phyloP scores from a whole-genome alignment of 2,888 invertebrate species.

The Pherbina coryleti region DNA sequence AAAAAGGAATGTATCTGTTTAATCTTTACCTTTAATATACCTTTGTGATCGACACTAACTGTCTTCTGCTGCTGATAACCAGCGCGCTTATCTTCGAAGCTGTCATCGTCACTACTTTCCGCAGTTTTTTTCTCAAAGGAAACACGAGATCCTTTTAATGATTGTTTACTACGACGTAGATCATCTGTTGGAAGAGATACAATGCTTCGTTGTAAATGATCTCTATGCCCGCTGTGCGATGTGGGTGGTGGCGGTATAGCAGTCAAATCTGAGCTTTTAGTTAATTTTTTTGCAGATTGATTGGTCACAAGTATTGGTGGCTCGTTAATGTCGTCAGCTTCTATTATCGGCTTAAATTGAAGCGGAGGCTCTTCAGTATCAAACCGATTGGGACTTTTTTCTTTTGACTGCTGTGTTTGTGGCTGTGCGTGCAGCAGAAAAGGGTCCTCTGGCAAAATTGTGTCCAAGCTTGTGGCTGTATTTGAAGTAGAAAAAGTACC shows the following conservation, averaged over 20 bases:
- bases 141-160: constrained; percentile 68
- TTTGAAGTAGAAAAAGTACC: constrained; percentile 74
- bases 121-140: constrained; percentile 63
- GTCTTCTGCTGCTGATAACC: constrained; percentile 69
- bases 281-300: constrained; percentile 48
- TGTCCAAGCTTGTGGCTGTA: constrained; percentile 74
- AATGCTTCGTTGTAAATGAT: constrained; percentile 63
- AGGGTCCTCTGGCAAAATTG: constrained; percentile 68
- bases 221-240: constrained; percentile 60
- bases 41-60: constrained; percentile 69
- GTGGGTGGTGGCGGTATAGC: constrained; percentile 64
- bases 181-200: constrained; percentile 55
- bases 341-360: constrained; percentile 62
- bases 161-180: constrained; percentile 64
- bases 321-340: constrained; percentile 57
- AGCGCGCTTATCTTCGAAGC: constrained; percentile 67
- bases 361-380: constrained; percentile 60
- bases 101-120: constrained; percentile 69
- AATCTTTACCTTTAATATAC: constrained; percentile 64
- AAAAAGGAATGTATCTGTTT: neutral
- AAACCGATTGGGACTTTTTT: constrained; percentile 42
- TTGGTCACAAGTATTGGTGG: constrained; percentile 49
- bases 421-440: constrained; percentile 60
- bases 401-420: constrained; percentile 48
- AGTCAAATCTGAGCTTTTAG: constrained; percentile 59